Percentiles rank a stretch among this genome's conserved stretches.
phyloP scores from a whole-genome alignment of 2,113 vertebrate species.

The Scomber colias region DNA sequence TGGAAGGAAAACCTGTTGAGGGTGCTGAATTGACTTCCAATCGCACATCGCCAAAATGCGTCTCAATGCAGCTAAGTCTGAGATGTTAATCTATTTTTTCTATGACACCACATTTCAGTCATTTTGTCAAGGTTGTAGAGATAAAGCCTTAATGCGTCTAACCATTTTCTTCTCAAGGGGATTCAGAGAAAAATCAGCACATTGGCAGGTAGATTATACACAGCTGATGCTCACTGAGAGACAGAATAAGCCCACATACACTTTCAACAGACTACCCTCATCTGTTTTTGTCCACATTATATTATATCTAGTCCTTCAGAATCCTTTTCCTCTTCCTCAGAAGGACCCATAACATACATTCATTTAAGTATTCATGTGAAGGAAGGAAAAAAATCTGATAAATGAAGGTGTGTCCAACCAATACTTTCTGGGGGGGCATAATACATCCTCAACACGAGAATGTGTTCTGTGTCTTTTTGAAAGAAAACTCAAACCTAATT shows the following conservation, averaged over 20 bases:
- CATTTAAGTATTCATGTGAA: slow-evolving; percentile 57
- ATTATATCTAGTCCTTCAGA: slow-evolving; percentile 20
- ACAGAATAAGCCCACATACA: neutral
- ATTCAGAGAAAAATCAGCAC: slow-evolving; percentile 46
- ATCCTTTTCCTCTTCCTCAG: neutral
- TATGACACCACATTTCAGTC: slow-evolving; percentile 69
- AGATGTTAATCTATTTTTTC: slow-evolving; percentile 63
- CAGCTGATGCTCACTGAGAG: neutral
- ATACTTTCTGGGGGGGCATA: neutral
- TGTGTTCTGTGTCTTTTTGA: slow-evolving; percentile 39
- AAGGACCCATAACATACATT: slow-evolving; percentile 7
- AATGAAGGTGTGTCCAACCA: slow-evolving; percentile 43
- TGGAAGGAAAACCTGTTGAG: slow-evolving; percentile 35
- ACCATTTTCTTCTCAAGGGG: slow-evolving; percentile 60
- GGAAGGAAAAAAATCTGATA: slow-evolving; percentile 34
- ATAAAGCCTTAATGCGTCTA: slow-evolving; percentile 64
- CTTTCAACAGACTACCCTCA: neutral
- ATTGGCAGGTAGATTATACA: neutral
- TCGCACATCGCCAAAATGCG: neutral
- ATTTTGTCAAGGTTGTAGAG: slow-evolving; percentile 73
- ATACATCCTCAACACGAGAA: slow-evolving; percentile 30
- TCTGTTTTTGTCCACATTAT: slow-evolving; percentile 25
- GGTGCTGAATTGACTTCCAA: slow-evolving; percentile 32
- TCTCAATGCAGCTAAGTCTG: slow-evolving; percentile 34
- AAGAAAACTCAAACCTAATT: slow-evolving; percentile 42